Conservation (phyloP, 2,797 vertebrate species). For the Fringilla coelebs region DNA sequence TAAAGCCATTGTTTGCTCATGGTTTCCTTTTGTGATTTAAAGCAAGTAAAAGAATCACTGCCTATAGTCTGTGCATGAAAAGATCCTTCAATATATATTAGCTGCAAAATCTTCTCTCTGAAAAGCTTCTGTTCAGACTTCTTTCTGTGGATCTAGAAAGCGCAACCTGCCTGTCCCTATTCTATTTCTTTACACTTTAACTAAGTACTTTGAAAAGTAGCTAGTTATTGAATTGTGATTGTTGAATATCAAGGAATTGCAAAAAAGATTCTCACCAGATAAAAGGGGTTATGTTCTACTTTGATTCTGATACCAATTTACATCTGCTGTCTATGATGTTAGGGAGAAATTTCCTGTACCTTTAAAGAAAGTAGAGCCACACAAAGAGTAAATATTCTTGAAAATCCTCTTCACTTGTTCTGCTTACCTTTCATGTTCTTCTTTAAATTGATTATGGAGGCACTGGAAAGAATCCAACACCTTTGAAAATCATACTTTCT, state of each 20-base stretch:
- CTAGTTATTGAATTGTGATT: background rate
- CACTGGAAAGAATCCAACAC: background rate
- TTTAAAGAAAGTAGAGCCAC: background rate
- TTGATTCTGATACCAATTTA: background rate
- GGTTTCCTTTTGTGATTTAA: conserved; percentile 50
- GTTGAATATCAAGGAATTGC: background rate
- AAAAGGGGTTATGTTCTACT: background rate
- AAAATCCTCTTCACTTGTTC: background rate
- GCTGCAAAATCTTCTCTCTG: background rate
- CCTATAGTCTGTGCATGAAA: background rate
- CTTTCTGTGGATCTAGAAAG: conserved; percentile 24
- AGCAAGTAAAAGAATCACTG: conserved; percentile 19
- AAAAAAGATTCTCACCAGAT: background rate
- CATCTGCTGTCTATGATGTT: background rate
- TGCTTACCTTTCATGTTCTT: background rate
- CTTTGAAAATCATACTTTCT: background rate
- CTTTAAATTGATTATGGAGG: background rate
- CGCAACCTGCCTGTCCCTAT: background rate
- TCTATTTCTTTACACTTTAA: background rate
- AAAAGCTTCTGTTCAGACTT: conserved; percentile 10
- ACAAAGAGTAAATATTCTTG: background rate
- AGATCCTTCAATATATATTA: conserved; percentile 2
- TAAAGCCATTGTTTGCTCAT: conserved; percentile 22
- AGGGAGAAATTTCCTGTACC: background rate
- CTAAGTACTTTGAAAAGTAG: background rate